These are phyloP conservation scores for Leptinotarsa haldemani DNA, from an alignment of 2,888 invertebrate genomes.

Conservation along the genomic window DNA sequence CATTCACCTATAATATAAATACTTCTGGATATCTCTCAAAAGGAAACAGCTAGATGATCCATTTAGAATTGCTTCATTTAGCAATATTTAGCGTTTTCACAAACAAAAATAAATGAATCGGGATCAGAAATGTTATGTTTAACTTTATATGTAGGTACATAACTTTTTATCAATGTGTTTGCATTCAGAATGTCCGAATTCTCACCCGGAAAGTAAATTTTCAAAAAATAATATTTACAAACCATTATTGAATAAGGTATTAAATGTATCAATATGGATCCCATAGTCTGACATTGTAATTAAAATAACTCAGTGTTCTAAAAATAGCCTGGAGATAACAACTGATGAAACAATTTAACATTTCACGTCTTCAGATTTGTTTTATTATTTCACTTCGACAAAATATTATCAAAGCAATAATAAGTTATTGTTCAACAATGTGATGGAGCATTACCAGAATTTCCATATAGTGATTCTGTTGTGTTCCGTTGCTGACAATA, in stretches of 20 bases:
- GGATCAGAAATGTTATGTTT: no score
- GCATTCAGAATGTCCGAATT: no score
- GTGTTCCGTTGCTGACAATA: no score
- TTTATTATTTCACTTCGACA: neutral
- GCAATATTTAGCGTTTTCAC: no score
- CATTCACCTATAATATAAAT: no score
- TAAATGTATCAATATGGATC: neutral
- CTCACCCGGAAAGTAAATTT: no score
- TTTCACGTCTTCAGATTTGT: constrained; percentile 5
- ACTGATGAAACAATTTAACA: neutral
- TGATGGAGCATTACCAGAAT: neutral
- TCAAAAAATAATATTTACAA: neutral
- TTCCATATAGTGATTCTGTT: neutral
- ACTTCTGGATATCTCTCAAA: no score
- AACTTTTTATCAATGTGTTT: no score
- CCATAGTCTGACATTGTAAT: neutral
- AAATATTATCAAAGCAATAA: neutral
- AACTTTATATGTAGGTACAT: no score
- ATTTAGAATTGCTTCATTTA: no score
- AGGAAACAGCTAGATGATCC: no score
- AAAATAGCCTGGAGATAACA: neutral
- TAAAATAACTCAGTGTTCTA: constrained; percentile 1
- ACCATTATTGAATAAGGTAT: neutral
- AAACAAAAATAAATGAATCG: no score
- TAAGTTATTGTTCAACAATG: neutral